Base-by-base conservation (phyloP, 2,797 vertebrate species). In the Sebastes iracundus region DNA sequence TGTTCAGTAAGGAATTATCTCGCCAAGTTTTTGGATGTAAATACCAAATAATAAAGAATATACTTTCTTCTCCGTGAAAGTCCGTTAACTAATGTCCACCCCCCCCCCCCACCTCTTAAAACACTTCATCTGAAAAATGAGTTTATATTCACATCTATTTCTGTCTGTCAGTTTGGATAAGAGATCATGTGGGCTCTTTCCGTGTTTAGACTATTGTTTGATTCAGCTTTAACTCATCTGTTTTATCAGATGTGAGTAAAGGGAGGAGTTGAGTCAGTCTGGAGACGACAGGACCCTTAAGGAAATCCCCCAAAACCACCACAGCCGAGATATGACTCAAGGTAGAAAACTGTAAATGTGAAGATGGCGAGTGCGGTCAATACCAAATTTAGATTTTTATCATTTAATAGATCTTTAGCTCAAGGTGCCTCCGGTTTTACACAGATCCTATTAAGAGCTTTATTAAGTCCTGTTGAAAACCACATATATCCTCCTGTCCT, bases 1-100 rank as follows among this genome's bases (percentile, higher is more conserved):
- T 49, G 22, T 62, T 32, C 20, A 33, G 5, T 28, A 52, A 55
- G 20, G 8, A 79, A 28, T 69, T 3, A 66, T 80, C 65, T 66
- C 4, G 0, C 6, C 27, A 25, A 35, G 58, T 33, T 49, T 16
- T 28, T 58, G 10, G 5, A 72, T 79, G 78, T 92, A 92, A 91
- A 93, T 92, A 91, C 58, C 63, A 69, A 78, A 70, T 33, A 70
- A 80, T 80, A 83, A 84, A 81, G 67, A 66, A 83, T 75, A 30
- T 71, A 53, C 76, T 71, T 82, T 77, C 46, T 49, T 80, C 75
- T 73, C 13, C 12, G 55, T 72, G 77, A 74, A 55, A 75, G 65
- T 46, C 67, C 16, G 1, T 78, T 13, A 56, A 35, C 14, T 25
- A 2, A 73, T 71, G 11, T 64, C 52, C 20, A 12, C 11, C 35